Conservation (phyloP, 2,797 vertebrate genomes). For the Labeo calbasu region DNA sequence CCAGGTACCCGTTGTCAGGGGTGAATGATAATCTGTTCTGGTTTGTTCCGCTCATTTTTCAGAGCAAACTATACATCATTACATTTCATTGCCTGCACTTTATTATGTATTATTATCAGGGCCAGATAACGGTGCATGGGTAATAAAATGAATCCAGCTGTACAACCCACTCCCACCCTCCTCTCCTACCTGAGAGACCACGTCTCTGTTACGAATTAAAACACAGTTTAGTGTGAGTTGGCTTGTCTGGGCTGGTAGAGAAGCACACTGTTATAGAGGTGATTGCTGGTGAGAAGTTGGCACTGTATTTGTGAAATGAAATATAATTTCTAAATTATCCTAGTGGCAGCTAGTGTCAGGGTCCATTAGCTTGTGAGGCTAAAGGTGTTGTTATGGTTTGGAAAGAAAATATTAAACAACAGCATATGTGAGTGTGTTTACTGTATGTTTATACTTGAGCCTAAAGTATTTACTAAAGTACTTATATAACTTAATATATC, state of each 20-base stretch:
- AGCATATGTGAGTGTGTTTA: not conserved
- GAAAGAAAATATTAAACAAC: not conserved
- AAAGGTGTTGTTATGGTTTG: conserved; percentile 22
- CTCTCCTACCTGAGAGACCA: conserved; percentile 31
- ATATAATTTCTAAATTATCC: conserved; percentile 38
- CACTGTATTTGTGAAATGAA: conserved; percentile 36
- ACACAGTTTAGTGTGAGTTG: conserved; percentile 24
- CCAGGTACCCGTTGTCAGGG: conserved; percentile 37
- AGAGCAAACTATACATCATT: conserved; percentile 58
- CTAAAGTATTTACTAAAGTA: not conserved
- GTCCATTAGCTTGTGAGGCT: conserved; percentile 3
- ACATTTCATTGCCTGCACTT: conserved; percentile 59
- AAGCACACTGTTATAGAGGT: conserved; percentile 24
- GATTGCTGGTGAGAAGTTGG: conserved; percentile 37
- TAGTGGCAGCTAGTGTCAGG: conserved; percentile 14
- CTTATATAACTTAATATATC: not conserved
- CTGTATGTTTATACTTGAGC: not conserved
- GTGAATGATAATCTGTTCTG: conserved; percentile 47
- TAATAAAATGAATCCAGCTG: conserved; percentile 51
- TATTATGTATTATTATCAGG: conserved; percentile 60
- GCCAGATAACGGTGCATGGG: conserved; percentile 35
- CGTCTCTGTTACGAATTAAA: conserved; percentile 38
- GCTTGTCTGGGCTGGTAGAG: conserved; percentile 34
- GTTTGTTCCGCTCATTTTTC: conserved; percentile 58
- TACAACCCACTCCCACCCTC: conserved; percentile 14